Base-by-base conservation (phyloP, 2,888 invertebrate genomes). In the Pomacea canaliculata region DNA sequence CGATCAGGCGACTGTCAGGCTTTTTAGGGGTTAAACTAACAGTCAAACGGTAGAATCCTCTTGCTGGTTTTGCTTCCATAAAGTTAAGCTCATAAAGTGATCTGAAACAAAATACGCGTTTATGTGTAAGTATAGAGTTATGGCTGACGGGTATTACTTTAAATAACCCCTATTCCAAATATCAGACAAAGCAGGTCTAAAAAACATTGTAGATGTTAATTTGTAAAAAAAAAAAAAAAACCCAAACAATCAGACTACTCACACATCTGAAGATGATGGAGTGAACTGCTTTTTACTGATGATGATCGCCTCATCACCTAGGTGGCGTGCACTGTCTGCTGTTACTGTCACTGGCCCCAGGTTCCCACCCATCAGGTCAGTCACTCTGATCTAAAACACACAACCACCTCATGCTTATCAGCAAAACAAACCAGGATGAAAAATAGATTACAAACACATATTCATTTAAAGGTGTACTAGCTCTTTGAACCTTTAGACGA, bases 41-140 rank as follows among this genome's bases (percentile, higher is more conserved):
- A 0, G 94, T 94, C 12, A 97, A 93, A 84, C 94, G 94, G 92
- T 98, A 98, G 87, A 96, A 93, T 13, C 97, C 98, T 51, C 96
- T 94, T 37, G 95, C 94, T 23, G 96, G 94, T 86, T 95, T 95
- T 73, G 94, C 93, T 84, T 94, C 93, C 91, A 94, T 93, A 37
- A 98, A 92, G 86, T 96, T 95, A 70, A 97, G 93, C 70, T 94
- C 93, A 90, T 94, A 97, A 71, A 95, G 79, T 13, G 91, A 87
- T 63, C 90, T 90, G 82, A 12, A 46, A 37, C 0, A 37, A 37
- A 5, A 37, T 37, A 37, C 5, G 37, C 4, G 1, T 37, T 37
- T 37, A 23, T 23, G 23, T 23, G 23, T 23, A 37, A 37, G 37
- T 37, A 37, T 5, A 37, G 37, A 37, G 5, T 37, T 37, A 37